Base-by-base conservation (phyloP, 2,113 vertebrate genomes). In the Trogon melanurus region DNA sequence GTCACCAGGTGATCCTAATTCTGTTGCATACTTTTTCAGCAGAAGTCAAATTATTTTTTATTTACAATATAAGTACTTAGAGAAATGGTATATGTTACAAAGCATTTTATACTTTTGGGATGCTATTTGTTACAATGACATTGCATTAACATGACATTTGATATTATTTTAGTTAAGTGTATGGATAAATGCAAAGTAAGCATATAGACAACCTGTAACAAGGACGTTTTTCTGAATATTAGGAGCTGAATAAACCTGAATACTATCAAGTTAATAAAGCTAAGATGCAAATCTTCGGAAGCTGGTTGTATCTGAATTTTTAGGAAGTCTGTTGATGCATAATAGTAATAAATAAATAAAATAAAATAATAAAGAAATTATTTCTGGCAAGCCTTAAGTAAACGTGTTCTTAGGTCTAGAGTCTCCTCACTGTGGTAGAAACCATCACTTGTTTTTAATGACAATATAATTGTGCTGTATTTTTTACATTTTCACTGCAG, bases 351-450 rank as follows among this genome's bases (percentile, higher is more conserved):
- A 41, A 41, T 41, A 41, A 41, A 41, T 41, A 41, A 41, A 41
- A 41, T 41, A 41, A 41, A 41, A 41, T 83, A 25, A 50, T 53
- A 41, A 56, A 73, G 41, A 71, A 29, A 79, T 61, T 0, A 57
- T 44, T 85, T 79, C 41, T 83, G 26, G 3, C 8, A 74, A 60
- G 20, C 11, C 6, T 69, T 92, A 57, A 13, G 10, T 50, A 79
- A 87, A 51, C 21, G 4, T 7, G 12, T 65, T 36, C 15, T 88
- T 78, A 41, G 0, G 0, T 58, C 15, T 47, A 9, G 10, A 64
- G 14, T 79, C 14, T 76, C 5, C 29, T 79, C 18, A 32, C 32
- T 2, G 0, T 11, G 56, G 30, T 18, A 21, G 30, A 84, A 58
- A 54, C 21, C 5, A 47, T 53, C 9, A 26, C 10, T 5, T 25